Percentiles rank a stretch among this genome's conserved stretches.
These are phyloP conservation scores for Pristionchus exspectatus DNA, from an alignment of 2,888 invertebrate species.

Conservation along the genomic window DNA sequence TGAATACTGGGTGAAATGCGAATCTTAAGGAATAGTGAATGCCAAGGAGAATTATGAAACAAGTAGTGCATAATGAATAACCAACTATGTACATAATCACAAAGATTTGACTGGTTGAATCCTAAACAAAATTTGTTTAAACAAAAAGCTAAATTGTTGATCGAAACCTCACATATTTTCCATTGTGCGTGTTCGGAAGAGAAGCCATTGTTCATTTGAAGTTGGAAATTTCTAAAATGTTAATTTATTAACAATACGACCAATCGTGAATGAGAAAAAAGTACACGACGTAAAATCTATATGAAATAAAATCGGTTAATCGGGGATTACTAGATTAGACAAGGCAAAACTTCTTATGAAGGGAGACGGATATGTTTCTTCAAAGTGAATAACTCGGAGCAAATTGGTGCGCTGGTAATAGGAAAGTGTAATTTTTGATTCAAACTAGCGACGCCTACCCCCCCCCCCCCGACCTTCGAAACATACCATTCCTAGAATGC, in stretches of 20 bases:
- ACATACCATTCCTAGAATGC: too few species aligned
- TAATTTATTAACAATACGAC: not conserved
- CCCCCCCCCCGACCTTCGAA: too few species aligned
- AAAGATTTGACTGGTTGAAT: not conserved
- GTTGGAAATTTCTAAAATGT: not conserved
- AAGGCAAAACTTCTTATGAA: too few species aligned
- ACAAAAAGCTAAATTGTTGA: not conserved
- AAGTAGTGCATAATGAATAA: not conserved
- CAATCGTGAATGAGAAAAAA: not conserved
- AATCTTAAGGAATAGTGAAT: not conserved
- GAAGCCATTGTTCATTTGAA: not conserved
- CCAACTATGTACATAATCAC: slow-evolving; percentile 1
- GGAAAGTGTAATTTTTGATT: too few species aligned
- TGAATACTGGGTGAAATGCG: not conserved
- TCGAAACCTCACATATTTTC: not conserved
- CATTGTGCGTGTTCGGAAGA: not conserved
- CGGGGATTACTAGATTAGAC: too few species aligned
- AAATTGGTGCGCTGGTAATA: too few species aligned
- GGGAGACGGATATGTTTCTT: too few species aligned
- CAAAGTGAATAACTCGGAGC: too few species aligned
- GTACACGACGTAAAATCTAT: not conserved
- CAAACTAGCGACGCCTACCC: too few species aligned
- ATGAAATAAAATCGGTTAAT: not conserved
- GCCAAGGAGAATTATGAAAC: not conserved
- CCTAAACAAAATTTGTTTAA: not conserved